phyloP scores from a whole-genome alignment of 2,888 invertebrate genomes.

The Monoplex corrugatus region DNA sequence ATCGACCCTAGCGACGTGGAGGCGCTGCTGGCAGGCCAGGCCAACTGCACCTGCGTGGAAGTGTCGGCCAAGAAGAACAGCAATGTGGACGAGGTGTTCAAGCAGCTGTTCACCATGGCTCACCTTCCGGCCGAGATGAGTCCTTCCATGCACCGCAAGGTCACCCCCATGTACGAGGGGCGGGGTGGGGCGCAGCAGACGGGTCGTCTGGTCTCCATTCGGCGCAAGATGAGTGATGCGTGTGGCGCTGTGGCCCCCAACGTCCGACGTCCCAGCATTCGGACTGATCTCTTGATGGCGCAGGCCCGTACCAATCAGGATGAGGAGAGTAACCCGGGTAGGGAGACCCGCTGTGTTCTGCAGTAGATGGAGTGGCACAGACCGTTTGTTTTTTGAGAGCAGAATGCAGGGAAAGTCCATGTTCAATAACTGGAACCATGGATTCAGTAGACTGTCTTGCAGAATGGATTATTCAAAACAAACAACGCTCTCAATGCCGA shows the following conservation, averaged over 20 bases:
- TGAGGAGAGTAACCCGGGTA: conserved; percentile 42
- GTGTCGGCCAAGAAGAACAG: conserved; percentile 91
- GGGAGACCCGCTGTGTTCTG: conserved; percentile 67
- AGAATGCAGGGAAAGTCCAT: no score
- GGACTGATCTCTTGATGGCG: conserved; percentile 94
- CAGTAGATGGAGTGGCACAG: conserved; percentile 58
- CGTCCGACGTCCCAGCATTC: conserved; percentile 91
- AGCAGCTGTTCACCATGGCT: conserved; percentile 91
- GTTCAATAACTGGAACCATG: no score
- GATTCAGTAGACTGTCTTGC: no score
- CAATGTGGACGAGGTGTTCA: conserved; percentile 91
- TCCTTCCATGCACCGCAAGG: conserved; percentile 89
- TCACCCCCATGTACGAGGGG: conserved; percentile 83
- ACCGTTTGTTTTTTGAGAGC: no score
- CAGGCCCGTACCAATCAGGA: conserved; percentile 83
- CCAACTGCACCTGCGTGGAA: conserved; percentile 91
- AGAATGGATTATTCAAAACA: no score
- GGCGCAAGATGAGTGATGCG: conserved; percentile 91
- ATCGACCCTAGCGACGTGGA: conserved; percentile 90
- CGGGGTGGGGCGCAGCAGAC: conserved; percentile 59
- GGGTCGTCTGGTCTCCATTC: conserved; percentile 87
- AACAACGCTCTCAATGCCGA: no score
- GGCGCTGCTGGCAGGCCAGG: conserved; percentile 90
- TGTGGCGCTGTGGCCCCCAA: conserved; percentile 95
- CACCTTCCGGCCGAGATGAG: conserved; percentile 94